Evolutionary conservation across 2,113 vertebrate genomes (phyloP), one percentile per base, ranked within the genome.

Genomic region (Oryzias melastigma): DNA sequence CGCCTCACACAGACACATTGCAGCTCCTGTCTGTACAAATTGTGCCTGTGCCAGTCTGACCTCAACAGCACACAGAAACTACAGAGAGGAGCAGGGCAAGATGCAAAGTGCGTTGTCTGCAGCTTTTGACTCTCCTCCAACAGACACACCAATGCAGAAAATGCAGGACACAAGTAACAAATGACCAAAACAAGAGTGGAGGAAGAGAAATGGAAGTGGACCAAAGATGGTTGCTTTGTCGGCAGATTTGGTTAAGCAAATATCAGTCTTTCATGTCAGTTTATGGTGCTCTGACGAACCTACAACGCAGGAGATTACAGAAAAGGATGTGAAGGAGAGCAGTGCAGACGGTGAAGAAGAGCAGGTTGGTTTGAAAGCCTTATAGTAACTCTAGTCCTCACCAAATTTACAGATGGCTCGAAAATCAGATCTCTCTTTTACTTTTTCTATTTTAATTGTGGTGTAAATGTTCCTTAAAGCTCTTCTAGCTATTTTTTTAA

Each of bases 191-290:
- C 66, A 53, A 77, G 82, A 76, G 70, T 40, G 65, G 62, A 72
- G 43, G 65, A 56, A 27, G 63, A 73, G 73, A 79, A 63, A 78
- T 83, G 75, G 80, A 80, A 87, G 84, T 81, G 75, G 80, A 89
- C 86, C 71, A 89, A 82, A 85, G 78, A 71, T 58, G 78, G 61
- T 41, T 61, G 74, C 57, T 62, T 79, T 68, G 73, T 72, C 78
- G 1, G 50, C 80, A 73, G 82, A 84, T 85, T 85, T 86, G 81
- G 73, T 87, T 85, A 83, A 86, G 82, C 80, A 86, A 87, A 89
- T 86, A 85, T 75, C 78, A 75, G 80, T 85, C 80, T 70, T 71
- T 59, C 72, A 50, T 73, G 27, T 20, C 49, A 2, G 50, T 58
- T 63, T 29, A 47, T 60, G 59, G 66, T 48, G 56, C 77, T 70